Evolutionary conservation across 2,797 vertebrate genomes (phyloP), one percentile per base, ranked within the genome.

Genomic region (Manis pentadactyla): DNA sequence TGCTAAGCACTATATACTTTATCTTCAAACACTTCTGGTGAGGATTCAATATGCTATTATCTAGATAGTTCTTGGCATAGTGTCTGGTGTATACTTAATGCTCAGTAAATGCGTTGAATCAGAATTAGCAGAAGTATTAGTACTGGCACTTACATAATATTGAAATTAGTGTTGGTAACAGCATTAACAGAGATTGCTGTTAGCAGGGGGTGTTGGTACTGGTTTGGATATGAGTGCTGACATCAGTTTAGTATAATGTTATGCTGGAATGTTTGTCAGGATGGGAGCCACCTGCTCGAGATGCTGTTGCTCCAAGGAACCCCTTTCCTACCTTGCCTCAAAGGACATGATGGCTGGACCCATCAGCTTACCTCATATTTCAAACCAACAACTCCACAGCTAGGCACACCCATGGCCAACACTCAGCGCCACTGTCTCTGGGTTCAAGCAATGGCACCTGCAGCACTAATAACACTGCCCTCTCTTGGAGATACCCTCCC

Each of bases 11-110:
- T 68, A 82, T 14, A 39, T 74, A 84, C 82, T 88, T 90, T 92
- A 89, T 79, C 11, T 82, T 29, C 21, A 59, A 90, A 95, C n/a
- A 51, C 55, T 63, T 91, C 46, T 92, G 91, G 1, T 71, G 57
- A 96, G 25, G 17, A 74, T 87, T 93, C 77, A 90, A 61, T 74
- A 31, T 91, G 14, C 29, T 86, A 88, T 46, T 89, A 79, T 23
- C 64, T 87, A 78, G 39, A 69, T 83, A 75, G 27, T 88, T 95
- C 49, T 96, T 96, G 81, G 51, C 74, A 83, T 37, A 77, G 23
- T 77, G 5, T 55, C 51, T 66, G 23, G 23, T 51, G 53, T 87
- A 51, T 31, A 92, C 23, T 51, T 29, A 90, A 68, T 42, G 39
- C 34, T 90, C 57, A 85, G n/a, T 84, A 96, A 92, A 29, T 46